Evolutionary conservation across 2,888 invertebrate species (phyloP), one percentile per base, ranked within the genome.

Genomic region (Drosophila fungiperda): DNA sequence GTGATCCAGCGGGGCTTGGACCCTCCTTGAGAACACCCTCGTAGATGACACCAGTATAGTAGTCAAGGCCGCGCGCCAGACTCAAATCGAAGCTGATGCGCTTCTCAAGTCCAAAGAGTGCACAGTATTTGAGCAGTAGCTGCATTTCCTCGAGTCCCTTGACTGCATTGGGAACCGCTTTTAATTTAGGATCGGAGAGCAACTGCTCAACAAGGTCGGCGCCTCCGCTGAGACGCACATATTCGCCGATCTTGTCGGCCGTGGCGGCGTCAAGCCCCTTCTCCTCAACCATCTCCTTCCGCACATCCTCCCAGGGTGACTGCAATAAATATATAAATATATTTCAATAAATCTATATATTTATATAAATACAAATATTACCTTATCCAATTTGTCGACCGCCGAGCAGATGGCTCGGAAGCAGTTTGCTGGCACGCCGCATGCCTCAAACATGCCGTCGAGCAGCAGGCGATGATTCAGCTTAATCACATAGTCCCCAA

Each of bases 31-130:
- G 94, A 64, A 99, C 95, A 68, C 98, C 99, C 95, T 99, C 99
- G 93, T 98, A 99, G 91, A 99, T 99, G 69, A 99, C 96, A 42
- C 99, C 99, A 0, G 99, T 99, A 91, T 99, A 99, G 93, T 99
- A 99, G 94, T 99, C 99, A 63, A 99, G 94, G 0, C 99, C 99
- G 93, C 99, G 95, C 0, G 99, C 99, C 73, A 99, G 94, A 92
- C 99, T 99, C 79, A 99, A 94, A 93, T 99, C 99, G 92, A 99
- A 99, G 11, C 95, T 93, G 40, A 99, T 95, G 91, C 96, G 95
- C 79, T 97, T 95, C 33, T 94, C 94, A 26, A 99, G 95, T 1
- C 97, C 97, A 89, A 96, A 96, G 23, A 98, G 94, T 64, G 96
- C 95, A 92, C 98, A 97, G 92, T 99, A 99, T 68, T 96, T 95